Evolutionary conservation across 2,797 vertebrate species (phyloP).

Genomic region (Lates japonicus): DNA sequence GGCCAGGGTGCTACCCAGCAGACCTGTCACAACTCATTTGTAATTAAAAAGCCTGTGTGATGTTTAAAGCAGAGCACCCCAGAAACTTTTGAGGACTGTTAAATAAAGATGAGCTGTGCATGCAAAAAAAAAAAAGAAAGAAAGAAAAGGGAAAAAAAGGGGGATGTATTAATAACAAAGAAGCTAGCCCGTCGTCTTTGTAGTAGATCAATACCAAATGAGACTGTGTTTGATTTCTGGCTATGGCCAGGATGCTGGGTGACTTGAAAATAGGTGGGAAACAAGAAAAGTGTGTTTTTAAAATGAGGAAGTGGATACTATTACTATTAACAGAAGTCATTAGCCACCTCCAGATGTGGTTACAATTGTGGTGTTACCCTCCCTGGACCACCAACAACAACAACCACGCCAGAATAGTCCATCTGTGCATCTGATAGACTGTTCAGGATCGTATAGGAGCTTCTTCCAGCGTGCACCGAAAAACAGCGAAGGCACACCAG

Average conservation of each 20-base stretch:
- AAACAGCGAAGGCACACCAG: conserved; percentile 15
- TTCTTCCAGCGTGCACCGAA: not conserved
- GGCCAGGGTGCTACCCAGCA: conserved; percentile 91
- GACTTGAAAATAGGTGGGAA: conserved; percentile 41
- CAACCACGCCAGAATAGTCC: not conserved
- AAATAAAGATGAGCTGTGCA: conserved; percentile 88
- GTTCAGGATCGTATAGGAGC: not conserved
- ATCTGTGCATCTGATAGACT: not conserved
- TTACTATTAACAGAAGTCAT: conserved; percentile 61
- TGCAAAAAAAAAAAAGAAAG: conserved; percentile 64
- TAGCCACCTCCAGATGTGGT: conserved; percentile 51
- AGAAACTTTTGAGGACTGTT: conserved; percentile 88
- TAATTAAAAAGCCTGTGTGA: conserved; percentile 92
- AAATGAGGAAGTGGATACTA: conserved; percentile 29
- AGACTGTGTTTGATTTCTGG: conserved; percentile 68
- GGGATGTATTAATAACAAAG: conserved; percentile 83
- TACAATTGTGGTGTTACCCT: conserved; percentile 12
- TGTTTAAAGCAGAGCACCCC: conserved; percentile 93
- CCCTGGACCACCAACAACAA: conserved; percentile 27
- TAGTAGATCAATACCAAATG: conserved; percentile 84
- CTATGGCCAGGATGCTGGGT: conserved; percentile 48
- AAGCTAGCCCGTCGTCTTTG: conserved; percentile 70
- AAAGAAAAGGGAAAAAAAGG: conserved; percentile 46
- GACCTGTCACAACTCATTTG: conserved; percentile 96
- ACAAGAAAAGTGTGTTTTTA: conserved; percentile 43